phyloP scores from a whole-genome alignment of 2,888 invertebrate genomes.

The Xestia rhomboidea region DNA sequence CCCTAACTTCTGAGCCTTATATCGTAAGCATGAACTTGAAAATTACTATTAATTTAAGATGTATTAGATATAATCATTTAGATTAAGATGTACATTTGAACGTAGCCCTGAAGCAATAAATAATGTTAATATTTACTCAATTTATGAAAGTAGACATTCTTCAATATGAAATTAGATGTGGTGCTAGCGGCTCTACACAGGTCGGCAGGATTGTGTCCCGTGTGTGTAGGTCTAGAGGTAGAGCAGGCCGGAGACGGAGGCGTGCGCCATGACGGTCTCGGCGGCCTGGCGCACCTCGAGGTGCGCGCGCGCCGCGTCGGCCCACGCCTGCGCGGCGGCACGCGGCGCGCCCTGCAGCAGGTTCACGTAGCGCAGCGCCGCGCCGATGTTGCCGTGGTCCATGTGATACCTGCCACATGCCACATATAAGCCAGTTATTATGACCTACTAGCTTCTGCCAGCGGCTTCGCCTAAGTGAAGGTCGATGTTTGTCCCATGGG shows the following conservation, averaged over 20 bases:
- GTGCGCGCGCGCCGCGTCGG: slow-evolving; percentile 94
- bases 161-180: slow-evolving; percentile 8
- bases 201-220: neutral
- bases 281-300: slow-evolving; percentile 98
- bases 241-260: slow-evolving; percentile 94
- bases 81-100: neutral
- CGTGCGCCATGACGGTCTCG: slow-evolving; percentile 97
- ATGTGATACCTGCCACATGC: slow-evolving; percentile 93
- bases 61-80: neutral
- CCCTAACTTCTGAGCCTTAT: neutral
- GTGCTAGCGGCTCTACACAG: neutral
- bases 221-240: slow-evolving; percentile 74
- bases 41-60: neutral
- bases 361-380: slow-evolving; percentile 97
- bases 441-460: too few relatives aligned
- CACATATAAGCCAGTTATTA: too few relatives aligned
- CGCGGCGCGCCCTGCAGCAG: slow-evolving; percentile 97
- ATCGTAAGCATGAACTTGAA: neutral
- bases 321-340: slow-evolving; percentile 96
- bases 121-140: neutral
- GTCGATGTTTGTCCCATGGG: too few relatives aligned
- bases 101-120: neutral
- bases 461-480: too few relatives aligned
- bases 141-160: neutral
- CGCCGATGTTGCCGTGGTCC: slow-evolving; percentile 95